Percentiles rank a stretch among this genome's conserved stretches.
These are phyloP conservation scores for Buphagus erythrorhynchus DNA, from an alignment of 2,797 vertebrate genomes.

Conservation along the genomic window DNA sequence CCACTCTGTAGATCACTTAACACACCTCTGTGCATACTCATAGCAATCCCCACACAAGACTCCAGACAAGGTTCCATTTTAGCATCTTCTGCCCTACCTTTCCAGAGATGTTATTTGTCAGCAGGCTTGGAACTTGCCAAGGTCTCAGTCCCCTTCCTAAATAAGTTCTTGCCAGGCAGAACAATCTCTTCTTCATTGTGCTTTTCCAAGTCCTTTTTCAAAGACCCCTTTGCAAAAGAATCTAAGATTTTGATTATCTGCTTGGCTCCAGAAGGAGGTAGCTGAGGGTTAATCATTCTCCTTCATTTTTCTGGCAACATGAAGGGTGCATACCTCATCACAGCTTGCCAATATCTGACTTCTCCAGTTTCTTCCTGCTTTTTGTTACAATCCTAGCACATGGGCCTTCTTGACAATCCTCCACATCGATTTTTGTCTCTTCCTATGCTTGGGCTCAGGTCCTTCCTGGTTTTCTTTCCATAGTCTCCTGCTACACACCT, in stretches of 20 bases:
- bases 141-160: not conserved
- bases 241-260: not conserved
- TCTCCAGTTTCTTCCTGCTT: not conserved
- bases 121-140: not conserved
- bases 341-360: not conserved
- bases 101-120: not conserved
- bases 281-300: not conserved
- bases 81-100: not conserved
- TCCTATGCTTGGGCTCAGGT: not conserved
- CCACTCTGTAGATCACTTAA: not conserved
- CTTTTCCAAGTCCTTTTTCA: not conserved
- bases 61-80: not conserved
- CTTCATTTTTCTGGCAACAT: not conserved
- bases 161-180: not conserved
- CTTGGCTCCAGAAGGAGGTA: not conserved
- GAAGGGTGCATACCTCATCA: not conserved
- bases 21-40: rapidly evolving
- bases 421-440: not conserved
- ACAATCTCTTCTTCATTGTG: not conserved
- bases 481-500: not conserved
- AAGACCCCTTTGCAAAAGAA: not conserved
- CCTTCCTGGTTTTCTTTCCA: not conserved
- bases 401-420: not conserved
- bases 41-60: not conserved
- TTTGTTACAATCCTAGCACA: not conserved